Evolutionary conservation across 2,888 invertebrate genomes (phyloP), one percentile per base, ranked within the genome.

Genomic region (Stictocephala bisonia): DNA sequence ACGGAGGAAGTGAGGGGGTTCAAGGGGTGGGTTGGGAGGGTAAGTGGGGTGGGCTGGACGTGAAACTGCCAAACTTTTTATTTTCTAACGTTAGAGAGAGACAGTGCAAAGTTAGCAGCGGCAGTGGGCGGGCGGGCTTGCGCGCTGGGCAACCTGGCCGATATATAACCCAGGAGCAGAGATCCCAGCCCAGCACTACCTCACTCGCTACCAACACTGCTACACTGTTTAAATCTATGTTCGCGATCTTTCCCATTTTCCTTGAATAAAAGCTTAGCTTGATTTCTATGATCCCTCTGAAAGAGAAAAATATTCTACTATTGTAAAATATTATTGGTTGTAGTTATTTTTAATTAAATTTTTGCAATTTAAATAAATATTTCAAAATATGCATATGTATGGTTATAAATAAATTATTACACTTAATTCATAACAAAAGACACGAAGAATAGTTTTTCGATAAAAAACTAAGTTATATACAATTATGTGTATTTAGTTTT

Each of bases 1-100:
- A 22, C 13, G 40, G 51, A 18, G 56, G 40, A 9, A 1, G 20
- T 26, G 7, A 18, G 50, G 44, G 22, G 20, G 20, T 41, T 24
- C 26, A 15, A 22, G 48, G 67, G 48, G 22, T 6, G 51, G 2
- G 18, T 2, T n/a, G n/a, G n/a, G 20, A 24, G 56, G 15, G 11
- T 40, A n/a, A 22, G 48, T 24, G 56, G 56, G 51, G n/a, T 7
- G n/a, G 51, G 68, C 1, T 51, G 51, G 68, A 51, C 35, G 31
- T n/a, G 56, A 56, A 70, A 70, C 53, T 40, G 56, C 26, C 41
- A 53, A 70, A 70, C 40, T 56, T 70, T 70, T 70, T 70, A 56
- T 40, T 70, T 70, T 56, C 22, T 41, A 18, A 15, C 41, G 70
- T 41, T 35, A 53, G 56, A 56, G 70, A 41, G 70, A 70, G 70